These are phyloP conservation scores for Propithecus coquereli DNA, from an alignment of 2,113 vertebrate genomes.

Conservation along the genomic window DNA sequence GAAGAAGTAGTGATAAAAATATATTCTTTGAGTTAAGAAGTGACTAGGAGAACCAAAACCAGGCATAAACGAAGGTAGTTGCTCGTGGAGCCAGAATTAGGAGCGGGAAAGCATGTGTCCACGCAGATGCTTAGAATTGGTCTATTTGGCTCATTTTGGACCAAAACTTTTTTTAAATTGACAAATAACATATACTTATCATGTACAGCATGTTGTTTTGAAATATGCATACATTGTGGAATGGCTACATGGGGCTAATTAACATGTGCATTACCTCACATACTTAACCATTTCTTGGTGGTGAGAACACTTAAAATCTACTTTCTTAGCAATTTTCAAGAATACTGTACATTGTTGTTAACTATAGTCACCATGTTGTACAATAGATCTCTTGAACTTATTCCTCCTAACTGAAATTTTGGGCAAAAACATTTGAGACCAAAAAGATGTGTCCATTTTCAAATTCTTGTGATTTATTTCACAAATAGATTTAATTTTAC, in stretches of 20 bases:
- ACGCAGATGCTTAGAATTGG: not conserved
- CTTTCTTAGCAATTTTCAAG: not conserved
- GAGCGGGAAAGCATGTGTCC: not conserved
- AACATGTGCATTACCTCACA: not conserved
- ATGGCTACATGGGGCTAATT: not conserved
- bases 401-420: not conserved
- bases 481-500: conserved; percentile 11
- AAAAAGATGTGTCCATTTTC: not conserved
- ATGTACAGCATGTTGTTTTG: not conserved
- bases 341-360: not conserved
- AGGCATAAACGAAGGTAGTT: not conserved
- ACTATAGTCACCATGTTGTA: not conserved
- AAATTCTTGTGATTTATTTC: not conserved
- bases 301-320: not conserved
- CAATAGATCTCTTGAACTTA: not conserved
- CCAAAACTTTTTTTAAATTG: not conserved
- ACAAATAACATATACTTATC: not conserved
- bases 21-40: not conserved
- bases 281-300: not conserved
- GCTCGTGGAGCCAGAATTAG: not conserved
- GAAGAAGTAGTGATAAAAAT: not conserved
- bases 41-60: not conserved
- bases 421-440: not conserved
- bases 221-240: not conserved
- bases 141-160: not conserved